Evolutionary conservation across 1,140 invertebrate species (phyloP), one percentile per base, ranked within the genome.

Genomic region (Macrosteles quadrilineatus): DNA sequence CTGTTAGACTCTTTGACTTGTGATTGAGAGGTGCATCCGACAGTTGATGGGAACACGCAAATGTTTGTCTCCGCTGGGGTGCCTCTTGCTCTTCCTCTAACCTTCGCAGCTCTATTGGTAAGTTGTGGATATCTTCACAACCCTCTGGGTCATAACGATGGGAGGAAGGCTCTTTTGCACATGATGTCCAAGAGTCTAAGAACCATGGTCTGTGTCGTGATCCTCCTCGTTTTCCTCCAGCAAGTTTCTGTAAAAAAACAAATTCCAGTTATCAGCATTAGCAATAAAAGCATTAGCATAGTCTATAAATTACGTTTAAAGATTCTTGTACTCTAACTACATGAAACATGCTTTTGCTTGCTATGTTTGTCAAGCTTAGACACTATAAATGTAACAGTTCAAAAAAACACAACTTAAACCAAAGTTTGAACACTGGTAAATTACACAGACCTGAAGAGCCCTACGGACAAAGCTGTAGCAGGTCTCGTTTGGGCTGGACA

Each of bases 401-500:
- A n/a, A n/a, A n/a, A n/a, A n/a, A n/a, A n/a, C n/a, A n/a, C n/a
- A n/a, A n/a, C n/a, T n/a, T n/a, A n/a, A n/a, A n/a, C n/a, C n/a
- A n/a, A n/a, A n/a, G n/a, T n/a, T n/a, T n/a, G n/a, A n/a, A n/a
- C n/a, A n/a, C n/a, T n/a, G n/a, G n/a, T n/a, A n/a, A n/a, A n/a
- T n/a, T n/a, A n/a, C n/a, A 36, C 32, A 36, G 32, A 88, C 88
- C 81, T 96, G 92, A 40, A 97, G 85, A 4, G 95, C 94, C 75
- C 93, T 86, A 55, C 94, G 85, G 2, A 97, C 93, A 77, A 96
- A 97, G 77, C 93, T 95, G 81, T 97, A 97, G 78, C 95, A 97
- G 4, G 93, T 95, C 82, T 96, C 95, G 75, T 94, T 95, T 2
- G 94, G 94, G 73, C 91, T 94, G 29, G 93, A 95, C 1, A 96